Percentiles rank a stretch among this genome's conserved stretches.
These are phyloP conservation scores for Drosophila antonietae DNA, from an alignment of 2,888 invertebrate genomes.

Conservation along the genomic window DNA sequence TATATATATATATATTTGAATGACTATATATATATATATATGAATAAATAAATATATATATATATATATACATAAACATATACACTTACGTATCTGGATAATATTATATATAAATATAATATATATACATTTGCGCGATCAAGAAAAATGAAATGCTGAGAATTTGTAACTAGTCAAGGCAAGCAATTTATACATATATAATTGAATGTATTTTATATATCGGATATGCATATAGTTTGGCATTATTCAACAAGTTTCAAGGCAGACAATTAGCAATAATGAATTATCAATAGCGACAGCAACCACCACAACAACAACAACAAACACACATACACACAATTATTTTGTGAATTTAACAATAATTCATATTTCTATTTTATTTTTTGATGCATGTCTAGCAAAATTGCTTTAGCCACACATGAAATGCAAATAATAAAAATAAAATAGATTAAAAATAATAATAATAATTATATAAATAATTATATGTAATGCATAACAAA, in stretches of 20 bases:
- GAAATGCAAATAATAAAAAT: background rate
- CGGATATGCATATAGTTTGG: conserved; percentile 7
- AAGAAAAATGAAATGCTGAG: conserved; percentile 11
- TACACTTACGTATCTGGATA: conserved; percentile 1
- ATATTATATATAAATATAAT: conserved; percentile 16
- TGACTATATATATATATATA: conserved; percentile 10
- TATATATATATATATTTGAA: background rate
- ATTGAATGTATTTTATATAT: conserved; percentile 10
- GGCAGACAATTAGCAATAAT: conserved; percentile 22
- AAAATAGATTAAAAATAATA: background rate
- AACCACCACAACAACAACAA: conserved; percentile 19
- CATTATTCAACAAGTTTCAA: conserved; percentile 25
- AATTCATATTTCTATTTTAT: conserved; percentile 21
- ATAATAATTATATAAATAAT: background rate
- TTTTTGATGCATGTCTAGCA: conserved; percentile 16
- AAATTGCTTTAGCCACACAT: conserved; percentile 18
- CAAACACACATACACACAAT: conserved; percentile 1
- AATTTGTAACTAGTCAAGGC: conserved; percentile 67
- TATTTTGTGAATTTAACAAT: conserved; percentile 48
- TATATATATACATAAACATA: conserved; percentile 3
- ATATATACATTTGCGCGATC: conserved; percentile 8
- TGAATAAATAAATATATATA: background rate
- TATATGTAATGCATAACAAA: background rate
- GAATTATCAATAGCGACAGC: conserved; percentile 19
- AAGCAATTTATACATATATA: conserved; percentile 22